A percentile compares a stretch with the other conserved stretches of the same genome.
These are phyloP conservation scores for Callopanchax toddi DNA, from an alignment of 2,113 vertebrate species.

Conservation along the genomic window DNA sequence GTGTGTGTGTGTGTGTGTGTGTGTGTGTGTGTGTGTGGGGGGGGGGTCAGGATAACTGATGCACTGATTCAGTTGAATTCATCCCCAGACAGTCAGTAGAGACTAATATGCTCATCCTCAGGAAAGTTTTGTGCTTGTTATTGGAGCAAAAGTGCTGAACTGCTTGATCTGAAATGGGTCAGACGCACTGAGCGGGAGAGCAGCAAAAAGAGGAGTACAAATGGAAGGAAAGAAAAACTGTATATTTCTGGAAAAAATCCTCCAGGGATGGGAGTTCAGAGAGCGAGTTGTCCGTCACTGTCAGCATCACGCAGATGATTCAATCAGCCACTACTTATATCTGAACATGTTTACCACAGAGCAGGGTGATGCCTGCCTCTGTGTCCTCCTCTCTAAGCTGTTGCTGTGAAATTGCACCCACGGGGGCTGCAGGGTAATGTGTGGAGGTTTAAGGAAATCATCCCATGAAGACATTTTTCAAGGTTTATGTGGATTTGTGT, in stretches of 20 bases:
- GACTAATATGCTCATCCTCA: slow-evolving; percentile 23
- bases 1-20: too few relatives aligned
- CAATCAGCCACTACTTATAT: slow-evolving; percentile 26
- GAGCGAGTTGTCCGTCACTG: slow-evolving; percentile 18
- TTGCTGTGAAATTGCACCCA: slow-evolving; percentile 40
- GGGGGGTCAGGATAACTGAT: background rate
- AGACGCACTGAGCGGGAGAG: slow-evolving; percentile 36
- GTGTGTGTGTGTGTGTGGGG: too few relatives aligned
- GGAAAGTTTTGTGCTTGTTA: slow-evolving; percentile 34
- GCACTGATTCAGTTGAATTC: background rate
- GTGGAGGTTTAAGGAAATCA: slow-evolving; percentile 37
- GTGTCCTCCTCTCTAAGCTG: slow-evolving; percentile 33
- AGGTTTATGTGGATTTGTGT: slow-evolving; percentile 22
- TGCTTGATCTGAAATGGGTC: slow-evolving; percentile 55
- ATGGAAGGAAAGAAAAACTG: slow-evolving; percentile 6
- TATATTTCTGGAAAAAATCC: slow-evolving; percentile 33
- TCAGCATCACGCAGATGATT: slow-evolving; percentile 21
- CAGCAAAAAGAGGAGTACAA: slow-evolving; percentile 9
- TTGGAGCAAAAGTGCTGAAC: slow-evolving; percentile 16
- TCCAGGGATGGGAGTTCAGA: slow-evolving; percentile 23
- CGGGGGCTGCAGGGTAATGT: slow-evolving; percentile 21
- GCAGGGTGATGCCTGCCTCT: background rate
- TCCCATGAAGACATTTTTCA: slow-evolving; percentile 30
- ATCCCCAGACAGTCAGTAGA: slow-evolving; percentile 9
- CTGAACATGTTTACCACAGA: slow-evolving; percentile 26